Conservation (phyloP, 1,140 invertebrate species). For the Leptinotarsa defecta region DNA sequence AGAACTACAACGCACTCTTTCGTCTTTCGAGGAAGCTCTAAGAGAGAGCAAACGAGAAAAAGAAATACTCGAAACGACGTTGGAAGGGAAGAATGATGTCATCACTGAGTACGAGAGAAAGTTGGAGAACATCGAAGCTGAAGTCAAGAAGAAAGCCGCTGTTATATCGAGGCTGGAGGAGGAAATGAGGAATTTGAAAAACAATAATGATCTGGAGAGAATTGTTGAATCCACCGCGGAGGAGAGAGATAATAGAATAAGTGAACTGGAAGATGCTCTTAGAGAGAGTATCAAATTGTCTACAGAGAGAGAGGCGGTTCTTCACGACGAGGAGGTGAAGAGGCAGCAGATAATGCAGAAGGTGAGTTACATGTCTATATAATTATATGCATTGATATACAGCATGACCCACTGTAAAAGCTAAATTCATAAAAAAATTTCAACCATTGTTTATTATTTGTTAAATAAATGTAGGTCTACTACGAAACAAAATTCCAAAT, state of each 20-base stretch:
- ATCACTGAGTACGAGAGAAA: background rate
- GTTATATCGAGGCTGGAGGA: background rate
- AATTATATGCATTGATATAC: no score
- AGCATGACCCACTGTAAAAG: no score
- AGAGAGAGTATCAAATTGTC: conserved; percentile 69
- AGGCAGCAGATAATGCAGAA: conserved; percentile 66
- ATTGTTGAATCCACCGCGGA: conserved; percentile 8
- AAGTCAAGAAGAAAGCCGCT: no score
- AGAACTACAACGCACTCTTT: conserved; percentile 39
- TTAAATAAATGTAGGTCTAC: no score
- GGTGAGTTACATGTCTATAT: conserved; percentile 56
- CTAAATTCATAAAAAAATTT: no score
- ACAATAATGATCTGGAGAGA: conserved; percentile 28
- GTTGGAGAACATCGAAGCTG: background rate
- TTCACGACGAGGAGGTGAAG: conserved; percentile 65
- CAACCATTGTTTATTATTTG: no score
- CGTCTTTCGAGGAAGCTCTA: conserved; percentile 36
- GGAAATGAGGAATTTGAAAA: conserved; percentile 24
- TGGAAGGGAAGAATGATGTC: conserved; percentile 34
- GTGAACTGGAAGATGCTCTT: conserved; percentile 80
- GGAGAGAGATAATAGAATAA: conserved; percentile 60
- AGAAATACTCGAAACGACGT: conserved; percentile 36
- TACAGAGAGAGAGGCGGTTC: conserved; percentile 66
- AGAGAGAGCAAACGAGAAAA: conserved; percentile 40
- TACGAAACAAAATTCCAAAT: no score